These are phyloP conservation scores for Pseudoips prasinana DNA, from an alignment of 2,888 invertebrate genomes.

Conservation along the genomic window DNA sequence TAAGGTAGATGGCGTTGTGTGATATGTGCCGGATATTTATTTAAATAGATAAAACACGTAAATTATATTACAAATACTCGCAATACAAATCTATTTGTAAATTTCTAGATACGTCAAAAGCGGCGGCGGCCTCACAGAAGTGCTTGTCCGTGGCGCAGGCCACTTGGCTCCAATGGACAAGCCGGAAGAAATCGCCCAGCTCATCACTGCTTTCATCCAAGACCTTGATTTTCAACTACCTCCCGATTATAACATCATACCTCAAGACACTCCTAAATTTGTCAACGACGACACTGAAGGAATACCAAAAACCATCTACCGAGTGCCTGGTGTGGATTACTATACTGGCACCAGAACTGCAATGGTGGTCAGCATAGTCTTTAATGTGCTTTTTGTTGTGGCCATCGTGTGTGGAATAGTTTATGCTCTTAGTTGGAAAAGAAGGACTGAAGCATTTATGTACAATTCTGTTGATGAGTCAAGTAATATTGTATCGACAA, in stretches of 20 bases:
- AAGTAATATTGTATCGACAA: slow-evolving; percentile 35
- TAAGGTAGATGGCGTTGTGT: no score
- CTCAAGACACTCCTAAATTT: slow-evolving; percentile 29
- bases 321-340: slow-evolving; percentile 10
- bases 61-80: no score
- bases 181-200: slow-evolving; percentile 64
- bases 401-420: slow-evolving; percentile 38
- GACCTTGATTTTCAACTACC: slow-evolving; percentile 39
- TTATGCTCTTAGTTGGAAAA: slow-evolving; percentile 45
- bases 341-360: slow-evolving; percentile 28
- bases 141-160: slow-evolving; percentile 82
- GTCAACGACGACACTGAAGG: slow-evolving; percentile 27
- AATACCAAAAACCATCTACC: slow-evolving; percentile 19
- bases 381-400: slow-evolving; percentile 51
- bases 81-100: no score
- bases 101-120: slow-evolving; percentile 78
- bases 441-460: slow-evolving; percentile 42
- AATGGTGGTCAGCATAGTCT: slow-evolving; percentile 48
- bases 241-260: slow-evolving; percentile 29
- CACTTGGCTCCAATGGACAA: slow-evolving; percentile 84
- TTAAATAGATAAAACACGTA: no score
- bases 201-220: slow-evolving; percentile 52
- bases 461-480: slow-evolving; percentile 46
- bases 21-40: no score
- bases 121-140: slow-evolving; percentile 79